A percentile compares a stretch with the other conserved stretches of the same genome.
Evolutionary conservation across 2,888 invertebrate species (phyloP).

Genomic region (Yponomeuta malinellus): DNA sequence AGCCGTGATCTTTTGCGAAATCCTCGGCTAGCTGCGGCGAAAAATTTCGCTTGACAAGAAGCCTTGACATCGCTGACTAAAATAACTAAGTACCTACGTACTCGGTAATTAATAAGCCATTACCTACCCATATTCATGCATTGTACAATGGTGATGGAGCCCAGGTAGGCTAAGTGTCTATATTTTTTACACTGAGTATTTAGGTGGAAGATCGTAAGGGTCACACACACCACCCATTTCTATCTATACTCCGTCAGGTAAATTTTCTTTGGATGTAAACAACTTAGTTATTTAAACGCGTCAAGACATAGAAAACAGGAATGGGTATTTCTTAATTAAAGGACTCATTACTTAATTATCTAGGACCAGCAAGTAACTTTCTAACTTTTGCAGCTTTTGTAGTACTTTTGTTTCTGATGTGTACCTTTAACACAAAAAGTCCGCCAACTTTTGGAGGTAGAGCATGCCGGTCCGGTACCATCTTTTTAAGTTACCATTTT

Average conservation of each 20-base stretch:
- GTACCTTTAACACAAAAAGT: no score
- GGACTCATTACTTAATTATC: no score
- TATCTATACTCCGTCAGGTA: not conserved
- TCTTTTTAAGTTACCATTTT: no score
- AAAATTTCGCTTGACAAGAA: constrained; percentile 4
- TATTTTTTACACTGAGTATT: not conserved
- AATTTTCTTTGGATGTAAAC: no score
- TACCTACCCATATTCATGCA: not conserved
- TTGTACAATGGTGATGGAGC: not conserved
- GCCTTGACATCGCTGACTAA: constrained; percentile 8
- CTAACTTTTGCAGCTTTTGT: no score
- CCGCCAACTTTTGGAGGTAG: no score
- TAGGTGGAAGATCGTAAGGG: not conserved
- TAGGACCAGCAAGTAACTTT: no score
- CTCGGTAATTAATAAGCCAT: not conserved
- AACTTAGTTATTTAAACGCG: no score
- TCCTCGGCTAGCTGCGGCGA: not conserved
- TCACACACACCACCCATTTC: not conserved
- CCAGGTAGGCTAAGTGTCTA: not conserved
- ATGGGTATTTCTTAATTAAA: no score
- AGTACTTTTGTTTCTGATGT: no score
- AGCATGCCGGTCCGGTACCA: no score
- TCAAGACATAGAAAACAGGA: no score
- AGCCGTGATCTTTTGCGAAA: constrained; percentile 7
- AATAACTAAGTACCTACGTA: not conserved